Base-by-base conservation (phyloP, 2,888 invertebrate genomes). In the Asteroscopus sphinx region DNA sequence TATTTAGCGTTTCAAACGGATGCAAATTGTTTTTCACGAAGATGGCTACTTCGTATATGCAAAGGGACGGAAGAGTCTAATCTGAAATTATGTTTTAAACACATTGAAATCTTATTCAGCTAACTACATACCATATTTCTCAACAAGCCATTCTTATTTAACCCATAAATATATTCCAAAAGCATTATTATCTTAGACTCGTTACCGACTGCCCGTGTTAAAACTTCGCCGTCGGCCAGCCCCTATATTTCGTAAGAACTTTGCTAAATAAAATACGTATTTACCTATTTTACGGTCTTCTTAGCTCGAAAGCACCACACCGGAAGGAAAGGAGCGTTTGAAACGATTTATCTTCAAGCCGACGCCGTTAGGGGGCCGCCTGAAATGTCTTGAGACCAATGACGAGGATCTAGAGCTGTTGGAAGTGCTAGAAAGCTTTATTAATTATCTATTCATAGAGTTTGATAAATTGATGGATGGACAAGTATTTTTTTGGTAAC, bases 251-350 rank as follows among this genome's bases (percentile, higher is more conserved):
- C 39, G 57, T 55, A 61, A 66, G 71, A 74, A 68, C 68, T 75
- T 69, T 58, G 66, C 79, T 80, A 83, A 85, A 87, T 87, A 86
- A 87, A 85, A 81, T 80, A 79, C 73, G 77, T 83, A 81, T 86
- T 83, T 82, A 81, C 79, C 79, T 82, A 83, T 86, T 86, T 86
- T 81, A 87, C 85, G 86, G 81, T 73, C 66, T 74, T 73, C 76
- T 82, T 81, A 76, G 82, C 80, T 80, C 70, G 81, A 85, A 82
- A 82, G 83, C 81, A 72, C 72, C 58, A 71, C 57, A 71, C 76
- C 70, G 82, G 84, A 82, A 82, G 82, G 80, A 83, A 79, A 71
- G 69, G 79, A 83, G 77, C 78, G 80, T 79, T 79, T 75, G 71
- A 72, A 73, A 74, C 82, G 77, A 86, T 87, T 86, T 85, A 86